phyloP scores from a whole-genome alignment of 2,113 vertebrate genomes.

The Tetraodon nigroviridis region DNA sequence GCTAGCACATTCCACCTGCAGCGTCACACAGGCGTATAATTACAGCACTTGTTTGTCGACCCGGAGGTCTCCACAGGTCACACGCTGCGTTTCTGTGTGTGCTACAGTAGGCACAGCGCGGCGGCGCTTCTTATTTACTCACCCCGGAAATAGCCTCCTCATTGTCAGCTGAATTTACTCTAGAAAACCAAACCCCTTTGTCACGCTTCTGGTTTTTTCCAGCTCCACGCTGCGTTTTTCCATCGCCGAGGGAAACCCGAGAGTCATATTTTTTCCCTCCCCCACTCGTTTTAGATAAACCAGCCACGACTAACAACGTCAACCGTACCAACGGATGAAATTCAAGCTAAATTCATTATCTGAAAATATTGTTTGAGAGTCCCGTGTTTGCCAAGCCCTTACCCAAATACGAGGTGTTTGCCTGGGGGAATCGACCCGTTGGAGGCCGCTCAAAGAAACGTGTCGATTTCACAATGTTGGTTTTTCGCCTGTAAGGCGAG shows the following conservation, averaged over 20 bases:
- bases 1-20: slow-evolving; percentile 61
- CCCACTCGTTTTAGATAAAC: slow-evolving; percentile 16
- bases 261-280: slow-evolving; percentile 22
- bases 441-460: slow-evolving; percentile 8
- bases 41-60: slow-evolving; percentile 49
- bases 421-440: slow-evolving; percentile 19
- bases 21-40: slow-evolving; percentile 41
- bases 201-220: slow-evolving; percentile 18
- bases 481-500: neutral
- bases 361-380: neutral
- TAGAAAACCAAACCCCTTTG: slow-evolving; percentile 15
- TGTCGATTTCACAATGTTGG: neutral
- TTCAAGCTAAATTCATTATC: neutral
- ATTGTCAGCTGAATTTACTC: slow-evolving; percentile 36
- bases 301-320: slow-evolving; percentile 19
- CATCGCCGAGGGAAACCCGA: slow-evolving; percentile 23
- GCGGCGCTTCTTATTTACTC: slow-evolving; percentile 37
- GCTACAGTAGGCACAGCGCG: slow-evolving; percentile 30
- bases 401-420: slow-evolving; percentile 28
- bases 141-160: slow-evolving; percentile 46
- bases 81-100: slow-evolving; percentile 12
- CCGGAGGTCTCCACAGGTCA: slow-evolving; percentile 55
- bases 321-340: slow-evolving; percentile 16
- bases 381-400: slow-evolving; percentile 18
- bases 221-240: slow-evolving; percentile 34